Evolutionary conservation across 2,888 invertebrate genomes (phyloP).

Genomic region (Volucella inflata): DNA sequence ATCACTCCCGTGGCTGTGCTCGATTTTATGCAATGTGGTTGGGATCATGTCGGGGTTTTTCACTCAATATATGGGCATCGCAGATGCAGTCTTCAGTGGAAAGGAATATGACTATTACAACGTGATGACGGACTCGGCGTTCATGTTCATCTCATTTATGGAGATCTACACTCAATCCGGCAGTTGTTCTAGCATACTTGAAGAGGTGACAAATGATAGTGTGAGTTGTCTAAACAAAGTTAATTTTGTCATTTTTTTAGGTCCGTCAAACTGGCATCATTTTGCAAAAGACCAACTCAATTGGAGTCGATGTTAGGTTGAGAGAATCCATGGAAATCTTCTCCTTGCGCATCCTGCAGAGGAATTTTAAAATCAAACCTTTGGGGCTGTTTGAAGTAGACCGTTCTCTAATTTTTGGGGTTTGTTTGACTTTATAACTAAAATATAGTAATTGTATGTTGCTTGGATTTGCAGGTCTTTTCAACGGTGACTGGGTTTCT

Average conservation of each 20-base stretch:
- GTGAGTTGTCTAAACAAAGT: background rate
- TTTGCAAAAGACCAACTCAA: conserved; percentile 78
- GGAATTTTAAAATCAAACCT: conserved; percentile 79
- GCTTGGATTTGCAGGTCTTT: conserved; percentile 77
- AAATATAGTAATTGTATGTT: background rate
- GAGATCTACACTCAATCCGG: conserved; percentile 79
- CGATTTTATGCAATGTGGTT: conserved; percentile 80
- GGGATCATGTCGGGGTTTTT: conserved; percentile 81
- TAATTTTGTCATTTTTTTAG: conserved; percentile 43
- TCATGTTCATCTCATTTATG: conserved; percentile 79
- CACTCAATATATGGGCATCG: conserved; percentile 79
- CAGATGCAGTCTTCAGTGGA: conserved; percentile 78
- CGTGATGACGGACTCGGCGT: conserved; percentile 79
- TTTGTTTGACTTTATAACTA: conserved; percentile 16
- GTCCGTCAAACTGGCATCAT: conserved; percentile 78
- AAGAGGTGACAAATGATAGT: conserved; percentile 67
- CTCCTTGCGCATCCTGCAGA: conserved; percentile 77
- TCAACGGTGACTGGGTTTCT: conserved; percentile 80
- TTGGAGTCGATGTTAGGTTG: conserved; percentile 79
- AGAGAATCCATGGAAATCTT: conserved; percentile 79
- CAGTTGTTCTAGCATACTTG: conserved; percentile 76
- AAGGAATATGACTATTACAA: conserved; percentile 79
- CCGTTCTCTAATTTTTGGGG: conserved; percentile 77
- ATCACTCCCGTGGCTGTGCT: conserved; percentile 78
- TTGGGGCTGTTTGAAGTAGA: conserved; percentile 80